phyloP scores from a whole-genome alignment of 1,140 invertebrate species.

The Chironomus striatipennis region DNA sequence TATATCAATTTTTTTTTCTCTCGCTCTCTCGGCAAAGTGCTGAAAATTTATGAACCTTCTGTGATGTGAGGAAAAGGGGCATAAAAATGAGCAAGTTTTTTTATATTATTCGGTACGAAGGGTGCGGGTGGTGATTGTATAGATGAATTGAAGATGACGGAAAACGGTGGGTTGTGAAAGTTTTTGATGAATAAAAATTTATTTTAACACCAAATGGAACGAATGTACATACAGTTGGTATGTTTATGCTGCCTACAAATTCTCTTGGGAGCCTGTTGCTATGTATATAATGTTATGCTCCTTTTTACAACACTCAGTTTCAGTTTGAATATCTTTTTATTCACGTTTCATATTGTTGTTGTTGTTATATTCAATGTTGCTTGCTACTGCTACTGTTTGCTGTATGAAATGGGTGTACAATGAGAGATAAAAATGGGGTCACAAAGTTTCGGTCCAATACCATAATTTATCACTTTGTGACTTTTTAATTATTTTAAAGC shows the following conservation, averaged over 20 bases:
- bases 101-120: neutral
- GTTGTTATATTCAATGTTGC: neutral
- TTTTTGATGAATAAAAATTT: neutral
- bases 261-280: constrained; percentile 4
- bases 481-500: constrained; percentile 15
- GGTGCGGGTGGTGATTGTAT: neutral
- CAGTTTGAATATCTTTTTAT: too few relatives aligned
- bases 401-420: neutral
- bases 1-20: constrained; percentile 11
- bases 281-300: neutral
- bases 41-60: neutral
- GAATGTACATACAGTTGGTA: too few relatives aligned
- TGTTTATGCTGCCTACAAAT: neutral
- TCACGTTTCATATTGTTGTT: too few relatives aligned
- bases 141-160: neutral
- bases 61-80: neutral
- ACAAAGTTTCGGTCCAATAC: constrained; percentile 1
- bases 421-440: constrained; percentile 1
- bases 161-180: neutral
- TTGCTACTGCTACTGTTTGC: too few relatives aligned
- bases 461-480: constrained; percentile 13
- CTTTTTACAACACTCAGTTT: neutral
- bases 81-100: too few relatives aligned
- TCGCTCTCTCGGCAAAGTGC: neutral
- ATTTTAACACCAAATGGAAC: too few relatives aligned